phyloP scores from a whole-genome alignment of 2,113 vertebrate species.

The Australoheros scitulus region DNA sequence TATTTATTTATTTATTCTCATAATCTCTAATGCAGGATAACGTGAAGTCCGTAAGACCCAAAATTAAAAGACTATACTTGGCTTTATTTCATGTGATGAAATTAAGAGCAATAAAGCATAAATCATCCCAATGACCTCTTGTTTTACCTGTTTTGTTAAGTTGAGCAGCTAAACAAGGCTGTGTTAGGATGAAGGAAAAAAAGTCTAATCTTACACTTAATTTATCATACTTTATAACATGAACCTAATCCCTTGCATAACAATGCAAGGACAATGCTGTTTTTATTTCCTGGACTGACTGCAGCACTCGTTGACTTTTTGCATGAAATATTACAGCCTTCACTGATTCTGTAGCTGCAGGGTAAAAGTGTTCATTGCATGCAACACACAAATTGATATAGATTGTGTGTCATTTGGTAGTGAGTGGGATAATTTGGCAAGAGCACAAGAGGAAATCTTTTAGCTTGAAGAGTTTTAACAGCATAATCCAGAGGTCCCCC shows the following conservation, averaged over 20 bases:
- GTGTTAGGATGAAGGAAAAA: not conserved
- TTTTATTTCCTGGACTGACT: constrained; percentile 2
- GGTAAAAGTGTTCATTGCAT: constrained; percentile 27
- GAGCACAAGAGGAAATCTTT: constrained; percentile 26
- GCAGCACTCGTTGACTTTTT: not conserved
- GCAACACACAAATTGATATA: constrained; percentile 24
- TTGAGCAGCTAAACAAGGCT: not conserved
- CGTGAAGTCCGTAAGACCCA: not conserved
- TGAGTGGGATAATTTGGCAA: constrained; percentile 57
- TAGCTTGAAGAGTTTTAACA: constrained; percentile 31
- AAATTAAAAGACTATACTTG: not conserved
- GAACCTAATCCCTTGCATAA: not conserved
- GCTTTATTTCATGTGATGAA: constrained; percentile 4
- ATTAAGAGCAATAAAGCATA: not conserved
- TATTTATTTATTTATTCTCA: not conserved
- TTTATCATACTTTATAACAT: not conserved
- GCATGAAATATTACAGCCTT: constrained; percentile 11
- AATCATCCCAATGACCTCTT: not conserved
- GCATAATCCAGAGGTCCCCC: not conserved
- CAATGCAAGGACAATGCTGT: not conserved
- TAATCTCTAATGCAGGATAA: not conserved
- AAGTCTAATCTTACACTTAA: not conserved
- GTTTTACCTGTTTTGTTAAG: not conserved
- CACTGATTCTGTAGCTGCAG: constrained; percentile 25
- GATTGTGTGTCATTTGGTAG: constrained; percentile 29